Evolutionary conservation across 2,888 invertebrate species (phyloP), one percentile per base, ranked within the genome.

Genomic region (Drosophila tripunctata): DNA sequence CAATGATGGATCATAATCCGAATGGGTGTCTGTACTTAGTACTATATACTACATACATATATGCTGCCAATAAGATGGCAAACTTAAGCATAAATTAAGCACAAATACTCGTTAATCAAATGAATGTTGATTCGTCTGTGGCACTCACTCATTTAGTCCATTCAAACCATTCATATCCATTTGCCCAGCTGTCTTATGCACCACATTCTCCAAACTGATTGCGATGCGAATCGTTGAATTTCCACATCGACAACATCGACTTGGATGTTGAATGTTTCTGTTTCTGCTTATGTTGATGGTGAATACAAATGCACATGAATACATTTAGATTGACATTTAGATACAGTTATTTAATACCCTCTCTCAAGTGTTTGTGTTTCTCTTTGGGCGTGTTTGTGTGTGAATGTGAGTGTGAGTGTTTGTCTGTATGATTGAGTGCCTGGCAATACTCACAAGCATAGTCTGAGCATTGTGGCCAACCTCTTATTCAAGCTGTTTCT

Each of bases 51-150:
- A 3, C 3, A 12, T 45, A 21, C 41, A 41, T 64, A 17, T 33
- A 6, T 14, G 33, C 38, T 51, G 70, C 75, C 75, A 72, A 75
- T 64, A 72, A 69, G 52, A 63, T 58, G 80, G 71, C 56, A 58
- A 55, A 66, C 64, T 84, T 48, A 47, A 56, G 81, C 84, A 80
- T 86, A 86, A 83, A 81, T 86, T 81, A 84, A 69, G 81, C 75
- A 60, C 83, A 82, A 82, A 75, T 68, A 69, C 75, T 87, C 83
- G 88, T 84, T 84, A 86, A 84, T 84, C 83, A 84, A 87, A 87
- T 75, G 72, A 77, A 82, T 79, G 69, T 72, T 75, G 77, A 75
- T 83, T 66, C 64, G 54, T 60, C 33, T 38, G 66, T 45, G 47
- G 43, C 64, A 74, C 51, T 69, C 48, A 52, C 35, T 54, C 60